A percentile compares a stretch with the other conserved stretches of the same genome.
Conservation (phyloP, 2,113 vertebrate species). For the Salvelinus fontinalis region DNA sequence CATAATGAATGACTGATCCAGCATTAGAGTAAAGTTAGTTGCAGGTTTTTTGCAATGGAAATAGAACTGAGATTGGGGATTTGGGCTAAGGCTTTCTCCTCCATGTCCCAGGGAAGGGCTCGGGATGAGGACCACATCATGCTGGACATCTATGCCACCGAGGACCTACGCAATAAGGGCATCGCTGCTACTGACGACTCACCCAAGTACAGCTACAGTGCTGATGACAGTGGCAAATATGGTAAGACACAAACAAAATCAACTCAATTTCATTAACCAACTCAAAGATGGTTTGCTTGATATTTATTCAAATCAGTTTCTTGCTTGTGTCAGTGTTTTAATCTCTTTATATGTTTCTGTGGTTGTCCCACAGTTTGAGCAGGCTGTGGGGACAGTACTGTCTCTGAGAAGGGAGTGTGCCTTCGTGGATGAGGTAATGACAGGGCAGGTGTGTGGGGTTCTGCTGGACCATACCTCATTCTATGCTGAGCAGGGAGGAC, state of each 20-base stretch:
- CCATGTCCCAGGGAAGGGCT: conserved; percentile 77
- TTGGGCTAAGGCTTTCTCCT: too few species aligned
- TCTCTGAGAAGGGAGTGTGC: conserved; percentile 88
- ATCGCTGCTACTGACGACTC: conserved; percentile 84
- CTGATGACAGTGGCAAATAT: conserved; percentile 76
- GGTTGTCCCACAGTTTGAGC: conserved; percentile 78
- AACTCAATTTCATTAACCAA: too few species aligned
- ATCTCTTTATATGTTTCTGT: background rate
- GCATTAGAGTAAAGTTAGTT: too few species aligned
- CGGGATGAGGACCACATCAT: conserved; percentile 90
- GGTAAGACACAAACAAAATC: conserved; percentile 39
- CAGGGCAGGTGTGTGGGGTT: conserved; percentile 92
- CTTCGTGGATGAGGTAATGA: conserved; percentile 87
- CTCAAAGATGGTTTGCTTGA: background rate
- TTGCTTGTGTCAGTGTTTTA: background rate
- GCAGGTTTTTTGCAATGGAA: too few species aligned
- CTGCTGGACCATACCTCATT: conserved; percentile 91
- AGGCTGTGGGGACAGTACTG: conserved; percentile 79
- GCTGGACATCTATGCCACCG: conserved; percentile 97
- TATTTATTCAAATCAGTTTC: background rate
- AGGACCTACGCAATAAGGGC: conserved; percentile 85
- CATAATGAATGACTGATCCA: too few species aligned
- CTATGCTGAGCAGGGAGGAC: conserved; percentile 97
- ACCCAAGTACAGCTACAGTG: conserved; percentile 85
- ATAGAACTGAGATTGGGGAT: too few species aligned